Evolutionary conservation across 2,113 vertebrate species (phyloP), one percentile per base, ranked within the genome.

Genomic region (Desmodus rotundus): DNA sequence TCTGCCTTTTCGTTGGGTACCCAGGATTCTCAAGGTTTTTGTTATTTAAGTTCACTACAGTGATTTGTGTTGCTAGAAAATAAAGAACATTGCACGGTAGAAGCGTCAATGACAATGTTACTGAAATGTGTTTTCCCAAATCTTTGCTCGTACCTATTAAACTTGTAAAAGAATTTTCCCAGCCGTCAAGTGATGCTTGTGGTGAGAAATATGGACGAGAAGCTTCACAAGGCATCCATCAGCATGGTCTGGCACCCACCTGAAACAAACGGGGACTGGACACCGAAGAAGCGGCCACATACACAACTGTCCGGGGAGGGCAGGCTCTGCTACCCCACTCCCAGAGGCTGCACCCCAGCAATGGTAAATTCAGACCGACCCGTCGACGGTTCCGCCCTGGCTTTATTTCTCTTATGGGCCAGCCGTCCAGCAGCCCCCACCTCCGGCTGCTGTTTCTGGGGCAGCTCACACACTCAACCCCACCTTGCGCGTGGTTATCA

Each of bases 401-500:
- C 38, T 77, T n/a, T 41, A n/a, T 10, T 45, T 73, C 67, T 47
- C 13, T 33, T 72, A 33, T 33, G 1, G 11, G 54, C 54, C 13
- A 19, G 17, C 22, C 47, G 5, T n/a, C 33, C 14, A 3, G 2
- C 54, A 31, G 7, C 7, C 54, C 31, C 2, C 0, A 9, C 7
- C 41, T 52, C 73, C 0, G 3, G 31, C 12, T 26, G n/a, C 8
- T 61, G 20, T 36, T 43, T 72, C 26, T 22, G 81, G 28, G 31
- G 33, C 26, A 1, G 5, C 22, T 1, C 7, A 14, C 78, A 26
- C 13, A 52, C 7, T 0, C 0, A 16, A 24, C 22, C 58, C 13
- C 1, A 0, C 17, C 4, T 9, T 16, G 31, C 7, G 5, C 9
- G 0, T 2, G 3, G 24, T 36, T 31, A 2, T 14, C 47, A 50